Evolutionary conservation across 2,888 invertebrate genomes (phyloP), one percentile per base, ranked within the genome.

Genomic region (Camponotus fellah): DNA sequence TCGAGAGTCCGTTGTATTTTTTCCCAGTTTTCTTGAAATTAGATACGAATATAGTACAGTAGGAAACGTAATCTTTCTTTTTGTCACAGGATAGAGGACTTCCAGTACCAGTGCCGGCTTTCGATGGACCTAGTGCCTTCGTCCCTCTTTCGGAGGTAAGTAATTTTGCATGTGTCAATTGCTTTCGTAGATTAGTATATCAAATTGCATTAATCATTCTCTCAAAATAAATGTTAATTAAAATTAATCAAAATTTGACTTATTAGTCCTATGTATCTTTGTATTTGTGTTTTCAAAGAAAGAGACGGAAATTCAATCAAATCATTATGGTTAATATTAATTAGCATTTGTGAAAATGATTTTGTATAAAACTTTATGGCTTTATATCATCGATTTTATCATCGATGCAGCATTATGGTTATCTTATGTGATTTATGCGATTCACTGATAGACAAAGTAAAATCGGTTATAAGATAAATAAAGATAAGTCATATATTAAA

Each of bases 91-190:
- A 95, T 88, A 95, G 96, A 92, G 96, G 96, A 92, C 94, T 96
- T 89, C 95, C 96, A 86, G 95, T 96, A 89, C 96, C 96, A 82
- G 95, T 95, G 88, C 95, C 96, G 87, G 95, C 95, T 87, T 95
- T 95, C 91, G 95, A 95, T 91, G 96, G 96, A 93, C 96, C 96
- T 74, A 96, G 96, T 92, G 95, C 95, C 89, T 96, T 95, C 94
- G 95, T 96, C 90, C 95, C 95, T 86, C 94, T 95, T 66, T 95
- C 95, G 75, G 96, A 96, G 95, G 96, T 96, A 92, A 96, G 96
- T 95, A 76, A 71, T 21, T 49, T 17, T 72, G 60, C 74, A 46
- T 62, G 74, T 12, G 32, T 53, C 14, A 66, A 34, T 58, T 32
- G 46, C 62, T 65, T 62, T 64, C 58, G 46, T 65, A 69, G 14